These are phyloP conservation scores for Larimichthys polyactis DNA, from an alignment of 2,113 vertebrate genomes.

Conservation along the genomic window DNA sequence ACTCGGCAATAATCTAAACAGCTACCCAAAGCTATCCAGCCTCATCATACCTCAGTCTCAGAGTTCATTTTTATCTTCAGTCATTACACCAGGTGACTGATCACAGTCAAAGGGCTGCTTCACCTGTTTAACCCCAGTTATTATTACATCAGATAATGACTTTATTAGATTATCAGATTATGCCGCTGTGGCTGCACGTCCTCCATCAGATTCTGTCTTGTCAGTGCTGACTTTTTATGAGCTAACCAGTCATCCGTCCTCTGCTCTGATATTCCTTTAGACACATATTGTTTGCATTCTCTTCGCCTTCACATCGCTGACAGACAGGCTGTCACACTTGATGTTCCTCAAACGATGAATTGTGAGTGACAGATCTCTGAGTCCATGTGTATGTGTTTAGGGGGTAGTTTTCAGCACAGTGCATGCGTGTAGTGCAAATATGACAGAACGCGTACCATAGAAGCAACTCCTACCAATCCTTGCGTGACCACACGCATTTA, in stretches of 20 bases:
- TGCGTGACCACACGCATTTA: background rate
- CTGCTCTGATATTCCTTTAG: conserved; percentile 20
- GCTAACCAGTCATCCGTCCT: conserved; percentile 22
- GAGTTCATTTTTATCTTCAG: background rate
- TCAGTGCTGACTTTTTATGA: conserved; percentile 3
- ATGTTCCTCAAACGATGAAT: conserved; percentile 25
- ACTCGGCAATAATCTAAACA: too few species aligned
- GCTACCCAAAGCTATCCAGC: too few species aligned
- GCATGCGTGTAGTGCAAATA: background rate
- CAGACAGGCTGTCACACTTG: conserved; percentile 40
- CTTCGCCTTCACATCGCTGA: conserved; percentile 27
- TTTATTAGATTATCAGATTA: background rate
- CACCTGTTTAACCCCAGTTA: background rate
- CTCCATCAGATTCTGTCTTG: conserved; percentile 3
- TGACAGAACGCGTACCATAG: background rate
- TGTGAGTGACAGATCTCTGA: conserved; percentile 25
- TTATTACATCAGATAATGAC: background rate
- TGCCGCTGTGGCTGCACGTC: background rate
- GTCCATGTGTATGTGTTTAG: background rate
- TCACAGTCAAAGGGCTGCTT: background rate
- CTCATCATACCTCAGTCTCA: too few species aligned
- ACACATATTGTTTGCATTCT: conserved; percentile 46
- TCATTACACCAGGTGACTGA: background rate
- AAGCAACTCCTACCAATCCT: background rate
- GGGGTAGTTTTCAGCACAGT: background rate